Conservation (phyloP, 1,140 invertebrate species). For the Papilio machaon region DNA sequence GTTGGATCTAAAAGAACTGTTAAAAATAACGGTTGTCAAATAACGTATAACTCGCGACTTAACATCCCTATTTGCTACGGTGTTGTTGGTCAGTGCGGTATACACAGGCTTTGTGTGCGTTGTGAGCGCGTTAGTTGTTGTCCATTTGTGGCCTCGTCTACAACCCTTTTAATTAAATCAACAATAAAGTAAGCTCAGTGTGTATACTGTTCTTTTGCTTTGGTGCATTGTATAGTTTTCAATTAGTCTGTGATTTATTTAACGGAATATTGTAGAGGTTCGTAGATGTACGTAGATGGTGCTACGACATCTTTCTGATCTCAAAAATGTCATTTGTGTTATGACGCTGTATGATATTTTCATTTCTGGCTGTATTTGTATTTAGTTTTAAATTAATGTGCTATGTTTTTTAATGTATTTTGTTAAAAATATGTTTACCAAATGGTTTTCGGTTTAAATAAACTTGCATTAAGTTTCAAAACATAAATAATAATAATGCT, state of each 20-base stretch:
- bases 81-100: slow-evolving; percentile 37
- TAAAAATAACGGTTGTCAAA: neutral
- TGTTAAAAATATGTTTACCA: neutral
- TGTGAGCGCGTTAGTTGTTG: slow-evolving; percentile 36
- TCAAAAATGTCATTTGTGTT: slow-evolving; percentile 3
- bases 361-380: neutral
- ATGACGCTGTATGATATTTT: slow-evolving; percentile 6
- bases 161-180: slow-evolving; percentile 30
- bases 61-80: slow-evolving; percentile 21
- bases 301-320: slow-evolving; percentile 20
- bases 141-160: slow-evolving; percentile 25
- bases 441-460: neutral
- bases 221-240: neutral
- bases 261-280: slow-evolving; percentile 28
- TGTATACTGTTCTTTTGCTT: slow-evolving; percentile 11
- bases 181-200: slow-evolving; percentile 1
- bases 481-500: neutral
- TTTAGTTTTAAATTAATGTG: neutral
- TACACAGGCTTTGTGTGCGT: slow-evolving; percentile 24
- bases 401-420: neutral
- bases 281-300: slow-evolving; percentile 19
- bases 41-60: neutral
- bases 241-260: slow-evolving; percentile 1
- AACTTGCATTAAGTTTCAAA: neutral
- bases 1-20: neutral